These are phyloP conservation scores for Pseudolaguvia tuberculata DNA, from an alignment of 2,113 vertebrate genomes.

Conservation along the genomic window DNA sequence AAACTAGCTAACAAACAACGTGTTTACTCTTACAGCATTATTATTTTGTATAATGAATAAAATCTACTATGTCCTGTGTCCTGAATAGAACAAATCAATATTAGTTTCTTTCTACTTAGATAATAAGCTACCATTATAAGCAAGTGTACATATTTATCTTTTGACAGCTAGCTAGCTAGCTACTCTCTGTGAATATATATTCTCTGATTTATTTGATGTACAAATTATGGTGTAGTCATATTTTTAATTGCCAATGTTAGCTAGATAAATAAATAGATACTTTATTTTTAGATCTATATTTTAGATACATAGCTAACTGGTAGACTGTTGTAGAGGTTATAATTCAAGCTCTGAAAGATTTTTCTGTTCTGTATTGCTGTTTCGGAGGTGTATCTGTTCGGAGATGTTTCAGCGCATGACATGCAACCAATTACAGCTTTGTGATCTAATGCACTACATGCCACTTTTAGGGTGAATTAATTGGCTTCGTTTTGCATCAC, in stretches of 20 bases:
- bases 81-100: no score
- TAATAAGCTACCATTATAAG: neutral
- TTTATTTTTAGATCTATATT: neutral
- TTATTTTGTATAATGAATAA: neutral
- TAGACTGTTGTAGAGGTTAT: neutral
- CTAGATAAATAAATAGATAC: neutral
- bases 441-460: constrained; percentile 22
- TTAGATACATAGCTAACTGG: neutral
- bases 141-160: no score
- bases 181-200: no score
- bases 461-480: constrained; percentile 30
- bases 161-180: neutral
- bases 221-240: no score
- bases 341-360: neutral
- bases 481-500: constrained; percentile 44
- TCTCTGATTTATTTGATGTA: no score
- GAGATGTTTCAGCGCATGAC: constrained; percentile 15
- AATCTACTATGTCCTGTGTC: neutral
- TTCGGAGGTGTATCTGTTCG: constrained; percentile 20
- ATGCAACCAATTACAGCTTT: constrained; percentile 36
- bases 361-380: constrained; percentile 4
- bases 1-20: neutral
- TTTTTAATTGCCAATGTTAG: no score
- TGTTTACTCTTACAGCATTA: neutral
- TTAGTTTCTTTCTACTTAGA: neutral